Evolutionary conservation across 2,888 invertebrate genomes (phyloP), one percentile per base, ranked within the genome.

Genomic region (Chesias legatella): DNA sequence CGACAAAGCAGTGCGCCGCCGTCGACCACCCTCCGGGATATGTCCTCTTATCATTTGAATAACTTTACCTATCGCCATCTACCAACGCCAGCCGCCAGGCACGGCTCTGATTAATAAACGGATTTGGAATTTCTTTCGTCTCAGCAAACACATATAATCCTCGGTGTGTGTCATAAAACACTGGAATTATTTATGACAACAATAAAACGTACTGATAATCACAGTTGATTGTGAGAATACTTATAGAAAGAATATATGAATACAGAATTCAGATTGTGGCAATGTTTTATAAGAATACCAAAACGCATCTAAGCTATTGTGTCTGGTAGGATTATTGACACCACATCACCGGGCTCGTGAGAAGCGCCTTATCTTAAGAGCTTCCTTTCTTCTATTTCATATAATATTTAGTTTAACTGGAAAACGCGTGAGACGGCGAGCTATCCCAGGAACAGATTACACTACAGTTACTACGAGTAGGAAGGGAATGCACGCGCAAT

Each of bases 341-440:
- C 25, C 28, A 10, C 11, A 26, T 9, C 23, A 35, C 32, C 35
- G 24, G 33, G 50, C 56, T 59, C 68, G 72, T 77, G 79, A 72
- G 75, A 79, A 70, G 62, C 60, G 56, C 43, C 68, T 85, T 86
- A 85, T 84, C 82, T 71, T 48, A 56, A 71, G 72, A 76, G 73
- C 81, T 74, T 55, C 63, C 64, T 60, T 67, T 68, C 67, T 74
- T 70, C 67, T 72, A 72, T 73, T 79, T 72, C 70, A 78, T 70
- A 79, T 79, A 82, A 84, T 84, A 84, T 84, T 83, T 82, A 79
- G 79, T 83, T 80, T 78, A 63, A 69, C 59, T 64, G 65, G 69
- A 69, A 75, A 74, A 67, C 66, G 70, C 60, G 66, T 69, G 61
- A 57, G 59, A 60, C 56, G 59, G 62, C 55, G 53, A 55, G 58